Base-by-base conservation (phyloP, 1,140 invertebrate genomes). In the Diabrotica undecimpunctata region DNA sequence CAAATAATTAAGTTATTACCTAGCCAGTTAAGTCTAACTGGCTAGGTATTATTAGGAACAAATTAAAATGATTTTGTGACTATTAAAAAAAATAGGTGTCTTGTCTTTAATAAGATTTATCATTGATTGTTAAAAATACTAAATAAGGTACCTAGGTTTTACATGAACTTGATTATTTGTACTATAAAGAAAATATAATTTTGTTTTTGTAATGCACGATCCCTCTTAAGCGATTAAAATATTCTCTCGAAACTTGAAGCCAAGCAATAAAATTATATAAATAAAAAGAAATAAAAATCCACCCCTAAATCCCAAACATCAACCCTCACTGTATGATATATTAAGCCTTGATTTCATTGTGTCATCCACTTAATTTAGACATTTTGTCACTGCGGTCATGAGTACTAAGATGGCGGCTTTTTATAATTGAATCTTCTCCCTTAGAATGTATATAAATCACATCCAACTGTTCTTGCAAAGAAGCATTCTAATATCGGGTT, bases 401-500 rank as follows among this genome's bases (percentile, higher is more conserved):
- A 66, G 52, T 56, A 38, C 64, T 62, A 74, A 71, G 66, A 75
- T 75, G 74, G 74, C 72, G 70, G 71, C 69, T 70, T 73, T 64
- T 58, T 65, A 73, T 72, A 72, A 70, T 73, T 69, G 68, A 72
- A 68, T 67, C 65, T 66, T 59, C 51, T 54, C 63, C 50, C 54
- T 72, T 71, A 69, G 74, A 72, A 66, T 59, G 64, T 69, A 67
- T 50, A 50, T 60, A 62, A 53, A 41, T 52, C 62, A 7, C 25
- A 35, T 14, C n/a, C 39, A 5, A 8, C 14, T 52, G 61, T 37
- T 37, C 61, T n/a, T 3, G 7, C 46, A 75, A 71, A 72, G 59
- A 70, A 66, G 68, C 70, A 74, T 66, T 74, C 74, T 75, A 69
- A 75, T 72, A 59, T 70, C 56, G 66, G 70, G 71, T 74, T 73